Evolutionary conservation across 2,797 vertebrate species (phyloP).

Genomic region (Trachops cirrhosus): DNA sequence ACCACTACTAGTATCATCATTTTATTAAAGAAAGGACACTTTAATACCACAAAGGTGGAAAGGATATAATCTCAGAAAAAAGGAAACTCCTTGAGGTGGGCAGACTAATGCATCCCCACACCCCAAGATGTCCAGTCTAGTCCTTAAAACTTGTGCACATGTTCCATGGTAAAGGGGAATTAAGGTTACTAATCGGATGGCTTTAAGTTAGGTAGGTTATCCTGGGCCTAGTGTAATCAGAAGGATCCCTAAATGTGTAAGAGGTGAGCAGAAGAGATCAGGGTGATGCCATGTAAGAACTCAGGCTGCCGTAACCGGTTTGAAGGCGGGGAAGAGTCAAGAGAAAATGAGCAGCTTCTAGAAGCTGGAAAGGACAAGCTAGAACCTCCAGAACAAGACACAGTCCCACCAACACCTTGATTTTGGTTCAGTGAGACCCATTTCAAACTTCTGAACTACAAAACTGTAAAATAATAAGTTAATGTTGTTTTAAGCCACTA

Average conservation of each 20-base stretch:
- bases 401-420: neutral
- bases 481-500: neutral
- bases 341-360: neutral
- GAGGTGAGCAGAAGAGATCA: neutral
- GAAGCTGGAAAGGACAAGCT: neutral
- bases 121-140: neutral
- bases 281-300: neutral
- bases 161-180: neutral
- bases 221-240: neutral
- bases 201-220: neutral
- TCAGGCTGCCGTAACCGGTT: neutral
- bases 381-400: neutral
- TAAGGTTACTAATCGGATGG: neutral
- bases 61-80: neutral
- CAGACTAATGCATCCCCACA: neutral
- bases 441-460: neutral
- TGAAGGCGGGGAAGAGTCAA: neutral
- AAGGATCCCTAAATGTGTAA: neutral
- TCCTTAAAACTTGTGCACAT: neutral
- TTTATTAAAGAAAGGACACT: neutral
- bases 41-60: conserved; percentile 19
- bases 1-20: neutral
- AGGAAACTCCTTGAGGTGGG: neutral
- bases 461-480: neutral
- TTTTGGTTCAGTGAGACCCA: neutral